These are phyloP conservation scores for Morpho achilles DNA, from an alignment of 2,888 invertebrate species.

Conservation along the genomic window DNA sequence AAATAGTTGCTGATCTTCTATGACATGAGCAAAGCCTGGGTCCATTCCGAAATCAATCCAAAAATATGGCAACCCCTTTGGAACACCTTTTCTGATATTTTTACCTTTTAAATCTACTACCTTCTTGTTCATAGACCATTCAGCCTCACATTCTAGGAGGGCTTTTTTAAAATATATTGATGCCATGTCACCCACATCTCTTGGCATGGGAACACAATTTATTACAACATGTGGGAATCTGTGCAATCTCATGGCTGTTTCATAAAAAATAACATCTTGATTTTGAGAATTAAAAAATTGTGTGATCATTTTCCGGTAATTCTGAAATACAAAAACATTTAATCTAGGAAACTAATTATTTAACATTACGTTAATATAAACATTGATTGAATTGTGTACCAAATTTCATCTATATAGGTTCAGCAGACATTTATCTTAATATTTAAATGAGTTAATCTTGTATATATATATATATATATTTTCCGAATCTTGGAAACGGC, in stretches of 20 bases:
- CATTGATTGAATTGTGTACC: too few species aligned
- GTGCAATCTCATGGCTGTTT: conserved; percentile 87
- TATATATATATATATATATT: too few species aligned
- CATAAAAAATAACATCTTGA: conserved; percentile 93
- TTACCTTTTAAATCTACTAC: conserved; percentile 78
- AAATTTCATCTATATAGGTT: too few species aligned
- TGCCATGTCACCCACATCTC: conserved; percentile 91
- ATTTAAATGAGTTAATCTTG: too few species aligned
- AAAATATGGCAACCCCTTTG: conserved; percentile 97
- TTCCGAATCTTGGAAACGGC: too few species aligned
- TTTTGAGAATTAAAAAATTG: conserved; percentile 86
- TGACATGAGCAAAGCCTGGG: conserved; percentile 96
- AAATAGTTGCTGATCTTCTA: conserved; percentile 94
- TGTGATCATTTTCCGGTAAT: conserved; percentile 87
- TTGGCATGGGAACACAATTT: conserved; percentile 93
- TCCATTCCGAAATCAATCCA: conserved; percentile 95
- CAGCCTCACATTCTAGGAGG: conserved; percentile 94
- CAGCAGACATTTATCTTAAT: too few species aligned
- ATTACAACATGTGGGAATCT: conserved; percentile 90
- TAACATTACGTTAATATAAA: too few species aligned
- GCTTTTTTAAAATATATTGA: conserved; percentile 99
- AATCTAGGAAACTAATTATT: too few species aligned
- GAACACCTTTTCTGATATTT: conserved; percentile 89
- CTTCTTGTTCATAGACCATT: conserved; percentile 98
- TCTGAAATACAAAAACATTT: conserved; percentile 59